These are phyloP conservation scores for Scolopax mira DNA, from an alignment of 2,113 vertebrate species.

Conservation along the genomic window DNA sequence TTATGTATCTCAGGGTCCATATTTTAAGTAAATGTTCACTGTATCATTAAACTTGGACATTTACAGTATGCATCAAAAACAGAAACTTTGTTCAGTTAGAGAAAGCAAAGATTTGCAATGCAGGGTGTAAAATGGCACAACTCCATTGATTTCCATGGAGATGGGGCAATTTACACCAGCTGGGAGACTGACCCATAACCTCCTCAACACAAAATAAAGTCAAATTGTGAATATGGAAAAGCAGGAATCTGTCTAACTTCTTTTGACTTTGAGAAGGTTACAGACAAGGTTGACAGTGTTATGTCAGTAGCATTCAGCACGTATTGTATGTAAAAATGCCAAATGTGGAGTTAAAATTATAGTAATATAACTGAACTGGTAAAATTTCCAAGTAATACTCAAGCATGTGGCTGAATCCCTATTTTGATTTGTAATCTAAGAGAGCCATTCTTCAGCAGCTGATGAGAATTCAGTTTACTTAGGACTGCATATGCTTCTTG, in stretches of 20 bases:
- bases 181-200: background rate
- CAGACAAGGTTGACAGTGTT: conserved; percentile 70
- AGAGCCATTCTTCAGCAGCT: background rate
- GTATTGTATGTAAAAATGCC: background rate
- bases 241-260: conserved; percentile 55
- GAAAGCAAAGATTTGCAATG: conserved; percentile 35
- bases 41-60: conserved; percentile 73
- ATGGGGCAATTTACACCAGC: background rate
- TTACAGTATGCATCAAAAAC: conserved; percentile 70
- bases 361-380: background rate
- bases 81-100: conserved; percentile 60
- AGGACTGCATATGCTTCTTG: background rate
- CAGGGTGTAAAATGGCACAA: background rate
- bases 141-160: background rate
- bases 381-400: background rate
- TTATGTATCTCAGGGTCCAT: conserved; percentile 64
- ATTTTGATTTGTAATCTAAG: background rate
- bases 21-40: conserved; percentile 74
- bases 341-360: background rate
- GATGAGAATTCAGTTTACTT: background rate
- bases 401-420: background rate
- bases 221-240: conserved; percentile 19
- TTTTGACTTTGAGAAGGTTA: conserved; percentile 79
- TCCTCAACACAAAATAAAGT: conserved; percentile 14
- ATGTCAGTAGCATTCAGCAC: background rate